phyloP scores from a whole-genome alignment of 2,888 invertebrate genomes.

The Gryllus longicercus region DNA sequence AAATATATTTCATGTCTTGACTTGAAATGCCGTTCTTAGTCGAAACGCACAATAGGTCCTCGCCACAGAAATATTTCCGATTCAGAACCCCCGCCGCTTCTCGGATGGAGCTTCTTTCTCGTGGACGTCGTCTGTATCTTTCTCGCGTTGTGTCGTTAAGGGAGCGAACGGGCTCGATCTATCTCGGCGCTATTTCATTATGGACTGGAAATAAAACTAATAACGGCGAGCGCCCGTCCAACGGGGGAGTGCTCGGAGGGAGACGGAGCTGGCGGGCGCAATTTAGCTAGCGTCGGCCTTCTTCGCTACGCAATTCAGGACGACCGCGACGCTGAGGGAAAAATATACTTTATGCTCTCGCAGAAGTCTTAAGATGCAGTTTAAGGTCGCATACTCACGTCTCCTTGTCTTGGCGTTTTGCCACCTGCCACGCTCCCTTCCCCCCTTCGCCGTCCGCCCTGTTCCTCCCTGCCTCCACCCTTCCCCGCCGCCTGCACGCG shows the following conservation, averaged over 20 bases:
- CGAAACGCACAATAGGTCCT: too few relatives aligned
- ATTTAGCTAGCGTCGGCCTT: conserved; percentile 5
- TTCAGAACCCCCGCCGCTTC: too few relatives aligned
- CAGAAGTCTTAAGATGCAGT: conserved; percentile 17
- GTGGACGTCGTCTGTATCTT: too few relatives aligned
- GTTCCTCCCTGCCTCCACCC: not conserved
- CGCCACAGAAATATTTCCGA: too few relatives aligned
- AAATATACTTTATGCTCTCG: conserved; percentile 17
- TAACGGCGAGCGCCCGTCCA: not conserved
- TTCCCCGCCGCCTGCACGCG: too few relatives aligned
- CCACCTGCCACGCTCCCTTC: conserved; percentile 2
- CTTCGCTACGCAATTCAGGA: not conserved
- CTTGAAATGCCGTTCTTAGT: too few relatives aligned
- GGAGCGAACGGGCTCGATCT: not conserved
- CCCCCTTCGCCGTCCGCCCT: not conserved
- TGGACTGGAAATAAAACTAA: conserved; percentile 7
- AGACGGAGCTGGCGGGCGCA: not conserved
- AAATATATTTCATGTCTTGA: too few relatives aligned
- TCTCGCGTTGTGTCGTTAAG: too few relatives aligned
- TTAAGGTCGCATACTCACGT: conserved; percentile 17
- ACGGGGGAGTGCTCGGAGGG: too few relatives aligned
- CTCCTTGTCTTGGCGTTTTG: conserved; percentile 17
- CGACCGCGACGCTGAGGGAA: not conserved
- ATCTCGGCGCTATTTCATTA: not conserved
- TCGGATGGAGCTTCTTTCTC: too few relatives aligned